Percentiles rank a stretch among this genome's conserved stretches.
Conservation (phyloP, 2,113 vertebrate genomes). For the Thamnophis sirtalis region DNA sequence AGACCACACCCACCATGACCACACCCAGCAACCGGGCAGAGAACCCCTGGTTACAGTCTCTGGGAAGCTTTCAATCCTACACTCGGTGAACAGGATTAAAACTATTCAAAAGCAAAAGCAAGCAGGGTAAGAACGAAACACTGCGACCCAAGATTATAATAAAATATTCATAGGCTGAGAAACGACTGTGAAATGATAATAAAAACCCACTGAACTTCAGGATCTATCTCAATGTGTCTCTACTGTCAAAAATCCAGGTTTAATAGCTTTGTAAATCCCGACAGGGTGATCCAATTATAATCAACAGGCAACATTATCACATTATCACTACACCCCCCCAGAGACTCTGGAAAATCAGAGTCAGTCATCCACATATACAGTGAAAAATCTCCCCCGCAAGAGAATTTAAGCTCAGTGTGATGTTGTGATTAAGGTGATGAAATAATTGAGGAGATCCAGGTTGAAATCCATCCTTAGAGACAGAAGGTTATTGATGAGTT, state of each 20-base stretch:
- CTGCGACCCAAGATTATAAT: neutral
- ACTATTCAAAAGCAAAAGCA: neutral
- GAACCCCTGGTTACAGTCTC: neutral
- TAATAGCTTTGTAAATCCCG: neutral
- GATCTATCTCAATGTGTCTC: neutral
- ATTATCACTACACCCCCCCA: no score
- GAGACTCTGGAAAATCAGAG: neutral
- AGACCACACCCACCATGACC: no score
- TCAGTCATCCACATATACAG: neutral
- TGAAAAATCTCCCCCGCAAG: neutral
- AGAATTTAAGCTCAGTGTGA: neutral
- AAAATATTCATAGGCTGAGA: neutral
- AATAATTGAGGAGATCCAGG: neutral
- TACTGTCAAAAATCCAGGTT: neutral
- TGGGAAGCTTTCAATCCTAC: neutral
- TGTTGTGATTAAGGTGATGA: neutral
- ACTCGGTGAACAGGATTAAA: neutral
- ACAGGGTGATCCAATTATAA: neutral
- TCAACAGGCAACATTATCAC: neutral
- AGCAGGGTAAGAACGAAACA: neutral
- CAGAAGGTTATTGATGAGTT: neutral
- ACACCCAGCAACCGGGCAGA: no score
- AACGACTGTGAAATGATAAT: neutral
- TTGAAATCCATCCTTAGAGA: neutral
- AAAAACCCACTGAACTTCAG: neutral